These are phyloP conservation scores for Andinoacara biseriatus DNA, from an alignment of 2,113 vertebrate species.

Conservation along the genomic window DNA sequence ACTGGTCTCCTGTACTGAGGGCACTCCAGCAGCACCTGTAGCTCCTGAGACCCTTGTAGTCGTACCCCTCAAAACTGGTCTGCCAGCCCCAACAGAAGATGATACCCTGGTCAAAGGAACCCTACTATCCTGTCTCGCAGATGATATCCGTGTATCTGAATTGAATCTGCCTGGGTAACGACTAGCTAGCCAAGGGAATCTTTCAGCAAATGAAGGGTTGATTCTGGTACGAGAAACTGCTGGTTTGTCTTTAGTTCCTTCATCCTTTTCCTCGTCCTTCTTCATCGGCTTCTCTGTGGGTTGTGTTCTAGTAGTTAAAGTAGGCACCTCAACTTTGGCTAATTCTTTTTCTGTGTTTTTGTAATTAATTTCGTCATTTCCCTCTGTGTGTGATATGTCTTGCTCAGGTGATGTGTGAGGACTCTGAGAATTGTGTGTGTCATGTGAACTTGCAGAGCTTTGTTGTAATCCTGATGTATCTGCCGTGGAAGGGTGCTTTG, in stretches of 20 bases:
- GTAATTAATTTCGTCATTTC: constrained; percentile 11
- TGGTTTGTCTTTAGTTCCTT: constrained; percentile 41
- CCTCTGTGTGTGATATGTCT: constrained; percentile 37
- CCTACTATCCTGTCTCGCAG: constrained; percentile 59
- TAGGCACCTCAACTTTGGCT: constrained; percentile 52
- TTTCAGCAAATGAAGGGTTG: constrained; percentile 55
- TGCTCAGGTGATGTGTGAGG: constrained; percentile 35
- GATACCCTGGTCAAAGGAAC: constrained; percentile 63
- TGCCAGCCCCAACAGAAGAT: constrained; percentile 70
- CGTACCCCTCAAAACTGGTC: constrained; percentile 58
- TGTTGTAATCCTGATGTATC: constrained; percentile 14
- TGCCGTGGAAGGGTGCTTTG: not conserved
- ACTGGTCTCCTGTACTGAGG: constrained; percentile 63
- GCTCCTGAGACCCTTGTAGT: constrained; percentile 66
- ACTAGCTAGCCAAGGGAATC: constrained; percentile 58
- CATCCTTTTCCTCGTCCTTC: constrained; percentile 4
- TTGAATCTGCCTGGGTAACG: constrained; percentile 55
- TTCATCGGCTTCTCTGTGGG: constrained; percentile 19
- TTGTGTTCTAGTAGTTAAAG: constrained; percentile 37
- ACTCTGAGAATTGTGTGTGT: constrained; percentile 33
- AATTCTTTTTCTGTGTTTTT: constrained; percentile 45
- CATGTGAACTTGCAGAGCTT: constrained; percentile 24
- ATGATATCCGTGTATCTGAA: constrained; percentile 27
- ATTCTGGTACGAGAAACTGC: constrained; percentile 48
- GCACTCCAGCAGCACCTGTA: constrained; percentile 57